phyloP scores from a whole-genome alignment of 2,113 vertebrate genomes.

The Microcebus tavaratra region DNA sequence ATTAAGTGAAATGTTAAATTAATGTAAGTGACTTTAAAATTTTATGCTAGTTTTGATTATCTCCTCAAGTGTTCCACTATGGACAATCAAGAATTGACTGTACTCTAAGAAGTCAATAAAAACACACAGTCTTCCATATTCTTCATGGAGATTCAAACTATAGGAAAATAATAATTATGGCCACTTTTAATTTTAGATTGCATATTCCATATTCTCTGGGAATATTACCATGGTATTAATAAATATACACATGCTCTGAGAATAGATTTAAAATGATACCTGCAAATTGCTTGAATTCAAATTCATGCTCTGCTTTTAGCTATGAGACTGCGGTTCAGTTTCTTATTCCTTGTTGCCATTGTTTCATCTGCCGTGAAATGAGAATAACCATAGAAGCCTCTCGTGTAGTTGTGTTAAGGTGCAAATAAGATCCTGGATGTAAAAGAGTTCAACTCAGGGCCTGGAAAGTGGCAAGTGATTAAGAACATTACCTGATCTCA shows the following conservation, averaged over 20 bases:
- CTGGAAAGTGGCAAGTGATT: background rate
- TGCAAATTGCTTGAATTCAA: background rate
- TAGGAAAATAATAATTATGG: background rate
- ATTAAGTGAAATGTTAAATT: background rate
- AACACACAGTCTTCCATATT: background rate
- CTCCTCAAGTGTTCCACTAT: background rate
- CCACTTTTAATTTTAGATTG: background rate
- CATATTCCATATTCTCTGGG: background rate
- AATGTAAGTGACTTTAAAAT: background rate
- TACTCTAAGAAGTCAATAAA: background rate
- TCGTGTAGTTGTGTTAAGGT: background rate
- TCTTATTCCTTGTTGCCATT: background rate
- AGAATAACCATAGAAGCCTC: background rate
- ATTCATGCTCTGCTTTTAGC: background rate
- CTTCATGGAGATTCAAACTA: background rate
- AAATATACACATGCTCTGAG: background rate
- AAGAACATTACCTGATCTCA: background rate
- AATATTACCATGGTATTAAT: background rate
- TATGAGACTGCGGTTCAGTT: background rate
- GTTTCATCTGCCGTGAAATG: background rate
- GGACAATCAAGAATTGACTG: background rate
- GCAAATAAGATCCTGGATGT: background rate
- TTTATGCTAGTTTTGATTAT: background rate
- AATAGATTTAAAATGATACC: background rate
- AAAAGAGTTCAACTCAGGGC: background rate